Percentiles rank a stretch among this genome's conserved stretches.
Evolutionary conservation across 2,888 invertebrate species (phyloP).

Genomic region (Epirrhoe tristata): DNA sequence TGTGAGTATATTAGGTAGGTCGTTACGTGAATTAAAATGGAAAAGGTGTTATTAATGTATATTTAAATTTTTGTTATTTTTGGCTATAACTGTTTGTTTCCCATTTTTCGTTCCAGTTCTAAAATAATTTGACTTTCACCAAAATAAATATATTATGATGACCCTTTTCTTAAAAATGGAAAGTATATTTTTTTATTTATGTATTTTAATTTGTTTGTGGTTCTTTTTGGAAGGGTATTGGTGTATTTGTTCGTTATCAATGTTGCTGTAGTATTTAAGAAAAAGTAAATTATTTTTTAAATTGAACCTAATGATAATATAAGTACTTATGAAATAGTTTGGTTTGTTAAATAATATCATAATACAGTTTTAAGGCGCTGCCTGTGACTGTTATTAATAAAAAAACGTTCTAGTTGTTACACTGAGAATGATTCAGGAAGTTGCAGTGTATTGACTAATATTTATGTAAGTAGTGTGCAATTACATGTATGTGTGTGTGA

Average conservation of each 20-base stretch:
- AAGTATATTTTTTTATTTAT: background rate
- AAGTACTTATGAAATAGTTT: background rate
- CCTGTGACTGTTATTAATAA: background rate
- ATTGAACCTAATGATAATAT: slow-evolving; percentile 11
- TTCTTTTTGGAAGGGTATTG: slow-evolving; percentile 4
- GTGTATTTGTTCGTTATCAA: slow-evolving; percentile 19
- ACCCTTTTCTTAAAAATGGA: background rate
- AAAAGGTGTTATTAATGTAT: slow-evolving; percentile 1
- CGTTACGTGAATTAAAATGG: slow-evolving; percentile 18
- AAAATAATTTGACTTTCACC: background rate
- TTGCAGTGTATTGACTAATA: too few relatives aligned
- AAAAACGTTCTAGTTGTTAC: background rate
- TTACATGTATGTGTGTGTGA: too few relatives aligned
- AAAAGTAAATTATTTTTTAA: slow-evolving; percentile 21
- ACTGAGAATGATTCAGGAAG: background rate
- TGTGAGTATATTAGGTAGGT: slow-evolving; percentile 23
- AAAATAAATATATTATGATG: background rate
- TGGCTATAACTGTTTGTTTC: slow-evolving; percentile 11
- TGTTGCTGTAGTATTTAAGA: slow-evolving; percentile 21
- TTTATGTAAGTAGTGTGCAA: too few relatives aligned
- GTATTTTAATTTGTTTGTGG: slow-evolving; percentile 12
- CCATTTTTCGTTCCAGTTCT: background rate
- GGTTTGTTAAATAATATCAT: background rate
- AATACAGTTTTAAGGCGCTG: background rate
- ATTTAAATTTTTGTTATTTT: background rate